Percentiles rank a stretch among this genome's conserved stretches.
Conservation (phyloP, 30 jellyfish, hydroid and myxozoan genomes). For the Aurelia aurita complex sp. Pacific region DNA sequence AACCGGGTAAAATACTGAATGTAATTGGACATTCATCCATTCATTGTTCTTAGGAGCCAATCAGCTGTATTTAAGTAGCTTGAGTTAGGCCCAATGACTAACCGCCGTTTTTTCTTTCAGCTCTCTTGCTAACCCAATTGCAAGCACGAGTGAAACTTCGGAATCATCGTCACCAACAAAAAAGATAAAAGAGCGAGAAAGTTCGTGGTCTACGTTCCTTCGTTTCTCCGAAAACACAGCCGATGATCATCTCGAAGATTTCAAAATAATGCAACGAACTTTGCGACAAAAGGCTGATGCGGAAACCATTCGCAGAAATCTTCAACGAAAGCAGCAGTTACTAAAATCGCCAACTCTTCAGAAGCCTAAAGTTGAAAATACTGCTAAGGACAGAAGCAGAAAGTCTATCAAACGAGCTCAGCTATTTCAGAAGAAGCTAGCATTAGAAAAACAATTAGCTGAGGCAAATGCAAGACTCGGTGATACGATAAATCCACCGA, state of each 20-base stretch:
- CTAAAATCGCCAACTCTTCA: slow-evolving; percentile 52
- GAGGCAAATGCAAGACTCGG: slow-evolving; percentile 84
- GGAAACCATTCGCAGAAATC: slow-evolving; percentile 45
- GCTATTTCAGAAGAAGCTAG: slow-evolving; percentile 71
- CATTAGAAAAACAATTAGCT: slow-evolving; percentile 74
- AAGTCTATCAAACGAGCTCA: slow-evolving; percentile 95
- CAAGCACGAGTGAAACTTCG: slow-evolving; percentile 2
- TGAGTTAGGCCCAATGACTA: too few relatives aligned
- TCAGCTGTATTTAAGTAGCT: too few relatives aligned
- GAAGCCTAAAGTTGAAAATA: slow-evolving; percentile 35
- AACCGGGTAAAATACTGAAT: too few relatives aligned
- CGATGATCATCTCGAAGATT: slow-evolving; percentile 62
- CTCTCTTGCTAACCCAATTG: slow-evolving; percentile 43
- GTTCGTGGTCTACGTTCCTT: slow-evolving; percentile 86
- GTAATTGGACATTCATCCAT: too few relatives aligned
- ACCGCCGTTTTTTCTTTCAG: not conserved
- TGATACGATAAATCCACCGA: slow-evolving; percentile 45
- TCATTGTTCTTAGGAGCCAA: too few relatives aligned
- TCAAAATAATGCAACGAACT: slow-evolving; percentile 57
- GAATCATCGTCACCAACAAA: slow-evolving; percentile 21
- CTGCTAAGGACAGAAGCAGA: slow-evolving; percentile 72
- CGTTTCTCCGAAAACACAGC: slow-evolving; percentile 87
- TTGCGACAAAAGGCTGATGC: slow-evolving; percentile 57
- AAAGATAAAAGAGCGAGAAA: slow-evolving; percentile 40
- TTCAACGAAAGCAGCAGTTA: slow-evolving; percentile 37